A percentile compares a stretch with the other conserved stretches of the same genome.
Evolutionary conservation across 2,113 vertebrate species (phyloP).

Genomic region (Stegostoma tigrinum): DNA sequence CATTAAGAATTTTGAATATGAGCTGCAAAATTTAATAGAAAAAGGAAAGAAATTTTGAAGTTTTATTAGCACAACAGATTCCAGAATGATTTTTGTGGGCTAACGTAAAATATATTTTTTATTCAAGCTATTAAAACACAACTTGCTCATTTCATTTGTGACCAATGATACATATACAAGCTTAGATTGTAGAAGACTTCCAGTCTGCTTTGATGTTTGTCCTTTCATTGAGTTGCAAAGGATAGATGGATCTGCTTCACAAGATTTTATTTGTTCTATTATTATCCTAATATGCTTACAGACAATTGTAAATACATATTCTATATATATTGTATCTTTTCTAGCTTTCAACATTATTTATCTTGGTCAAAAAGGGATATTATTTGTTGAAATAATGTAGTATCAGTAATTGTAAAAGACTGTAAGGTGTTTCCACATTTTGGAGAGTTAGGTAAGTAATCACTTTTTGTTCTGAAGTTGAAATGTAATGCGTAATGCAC

Average conservation of each 20-base stretch:
- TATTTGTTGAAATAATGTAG: background rate
- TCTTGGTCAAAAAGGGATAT: background rate
- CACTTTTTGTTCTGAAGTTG: conserved; percentile 11
- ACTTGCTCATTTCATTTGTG: background rate
- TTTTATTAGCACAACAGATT: background rate
- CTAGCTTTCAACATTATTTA: background rate
- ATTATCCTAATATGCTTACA: background rate
- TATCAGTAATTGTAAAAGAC: background rate
- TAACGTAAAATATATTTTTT: conserved; percentile 3
- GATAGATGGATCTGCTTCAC: background rate
- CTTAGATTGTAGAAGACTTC: background rate
- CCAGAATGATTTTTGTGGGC: background rate
- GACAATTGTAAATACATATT: conserved; percentile 19
- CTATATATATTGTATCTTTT: conserved; percentile 23
- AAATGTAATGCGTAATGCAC: background rate
- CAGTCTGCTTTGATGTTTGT: background rate
- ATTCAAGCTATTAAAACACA: background rate
- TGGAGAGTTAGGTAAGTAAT: background rate
- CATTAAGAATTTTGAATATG: background rate
- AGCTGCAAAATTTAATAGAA: background rate
- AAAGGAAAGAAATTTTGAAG: background rate
- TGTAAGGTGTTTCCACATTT: conserved; percentile 4
- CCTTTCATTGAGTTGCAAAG: background rate
- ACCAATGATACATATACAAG: background rate
- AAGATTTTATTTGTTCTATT: conserved; percentile 3